Conservation (phyloP, 35 echinoderm and acorn worm species). For the Chiridota heheva region DNA sequence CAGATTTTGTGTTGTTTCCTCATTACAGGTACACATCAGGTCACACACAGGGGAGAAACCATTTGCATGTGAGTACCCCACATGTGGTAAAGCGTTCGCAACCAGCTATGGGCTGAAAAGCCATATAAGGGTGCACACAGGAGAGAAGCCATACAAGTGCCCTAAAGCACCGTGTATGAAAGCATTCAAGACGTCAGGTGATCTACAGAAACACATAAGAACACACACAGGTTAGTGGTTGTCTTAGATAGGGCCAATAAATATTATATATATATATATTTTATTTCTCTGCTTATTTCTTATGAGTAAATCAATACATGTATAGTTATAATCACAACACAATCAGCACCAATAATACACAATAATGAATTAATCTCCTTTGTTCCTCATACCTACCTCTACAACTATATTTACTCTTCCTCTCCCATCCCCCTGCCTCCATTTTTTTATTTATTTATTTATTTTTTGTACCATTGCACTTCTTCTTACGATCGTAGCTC, state of each 20-base stretch:
- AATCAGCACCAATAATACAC: too few relatives aligned
- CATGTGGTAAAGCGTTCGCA: slow-evolving; percentile 58
- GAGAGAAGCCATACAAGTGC: slow-evolving; percentile 92
- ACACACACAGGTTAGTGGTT: slow-evolving; percentile 52
- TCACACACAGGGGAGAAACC: slow-evolving; percentile 61
- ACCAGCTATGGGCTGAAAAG: slow-evolving; percentile 95
- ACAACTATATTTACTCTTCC: too few relatives aligned
- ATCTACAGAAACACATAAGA: slow-evolving; percentile 69
- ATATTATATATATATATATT: too few relatives aligned
- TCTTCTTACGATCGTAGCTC: too few relatives aligned
- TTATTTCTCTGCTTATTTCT: too few relatives aligned
- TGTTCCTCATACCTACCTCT: too few relatives aligned
- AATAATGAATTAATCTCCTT: too few relatives aligned
- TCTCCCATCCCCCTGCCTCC: too few relatives aligned
- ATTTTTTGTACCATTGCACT: too few relatives aligned
- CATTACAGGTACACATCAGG: slow-evolving; percentile 83
- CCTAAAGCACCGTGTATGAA: slow-evolving; percentile 78
- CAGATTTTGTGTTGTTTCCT: slow-evolving; percentile 1
- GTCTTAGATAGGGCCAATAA: neutral
- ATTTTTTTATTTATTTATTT: too few relatives aligned
- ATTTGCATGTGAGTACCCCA: slow-evolving; percentile 4
- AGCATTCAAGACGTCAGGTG: slow-evolving; percentile 96
- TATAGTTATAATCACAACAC: too few relatives aligned
- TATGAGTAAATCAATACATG: too few relatives aligned
- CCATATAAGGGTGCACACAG: slow-evolving; percentile 92